Evolutionary conservation across 2,113 vertebrate genomes (phyloP).

Genomic region (Morone saxatilis): DNA sequence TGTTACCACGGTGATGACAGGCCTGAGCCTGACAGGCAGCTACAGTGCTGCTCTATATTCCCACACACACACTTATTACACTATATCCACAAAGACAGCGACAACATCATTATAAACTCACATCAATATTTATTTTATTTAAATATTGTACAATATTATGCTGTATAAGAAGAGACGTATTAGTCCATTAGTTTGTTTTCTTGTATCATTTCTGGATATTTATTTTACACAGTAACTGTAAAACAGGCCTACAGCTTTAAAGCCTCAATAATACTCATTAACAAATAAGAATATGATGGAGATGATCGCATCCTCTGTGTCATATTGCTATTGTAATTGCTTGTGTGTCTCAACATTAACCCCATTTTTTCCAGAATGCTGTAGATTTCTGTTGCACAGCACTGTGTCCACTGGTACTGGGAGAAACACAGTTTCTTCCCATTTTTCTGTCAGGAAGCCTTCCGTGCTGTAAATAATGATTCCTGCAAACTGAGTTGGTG

Average conservation of each 20-base stretch:
- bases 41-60: not conserved
- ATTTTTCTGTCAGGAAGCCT: too few species aligned
- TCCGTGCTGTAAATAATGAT: too few species aligned
- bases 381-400: too few species aligned
- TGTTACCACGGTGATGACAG: slow-evolving; percentile 45
- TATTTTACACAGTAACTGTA: not conserved
- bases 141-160: not conserved
- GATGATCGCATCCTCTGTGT: too few species aligned
- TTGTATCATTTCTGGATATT: not conserved
- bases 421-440: too few species aligned
- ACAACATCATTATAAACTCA: not conserved
- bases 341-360: too few species aligned
- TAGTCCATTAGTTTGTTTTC: not conserved
- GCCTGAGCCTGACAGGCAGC: slow-evolving; percentile 5
- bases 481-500: too few species aligned
- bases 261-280: not conserved
- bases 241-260: not conserved
- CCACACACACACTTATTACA: slow-evolving; percentile 1
- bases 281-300: too few species aligned
- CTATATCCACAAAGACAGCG: not conserved
- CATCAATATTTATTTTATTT: not conserved
- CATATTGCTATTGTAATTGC: too few species aligned
- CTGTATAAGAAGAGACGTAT: not conserved
- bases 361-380: too few species aligned
- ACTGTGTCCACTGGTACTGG: too few species aligned